phyloP scores from a whole-genome alignment of 2,888 invertebrate genomes.

The Diplazon laetatorius region DNA sequence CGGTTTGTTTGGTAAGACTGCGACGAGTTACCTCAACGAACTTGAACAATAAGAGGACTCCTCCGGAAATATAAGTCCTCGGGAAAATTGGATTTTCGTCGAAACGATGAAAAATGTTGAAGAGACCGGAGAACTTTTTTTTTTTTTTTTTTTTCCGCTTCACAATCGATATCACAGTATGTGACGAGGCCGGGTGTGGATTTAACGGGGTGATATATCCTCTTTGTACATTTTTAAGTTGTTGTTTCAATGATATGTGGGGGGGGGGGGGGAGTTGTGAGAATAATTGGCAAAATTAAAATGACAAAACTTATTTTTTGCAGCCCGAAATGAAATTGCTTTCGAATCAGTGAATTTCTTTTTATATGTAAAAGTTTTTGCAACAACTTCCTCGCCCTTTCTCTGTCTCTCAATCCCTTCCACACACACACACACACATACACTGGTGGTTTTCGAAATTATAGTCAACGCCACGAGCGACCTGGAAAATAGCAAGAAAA shows the following conservation, averaged over 20 bases:
- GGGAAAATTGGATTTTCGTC: slow-evolving; percentile 48
- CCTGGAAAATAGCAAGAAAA: background rate
- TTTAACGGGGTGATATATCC: slow-evolving; percentile 43
- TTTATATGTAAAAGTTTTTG: too few relatives aligned
- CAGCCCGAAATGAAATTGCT: too few relatives aligned
- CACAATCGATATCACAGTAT: slow-evolving; percentile 51
- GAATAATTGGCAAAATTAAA: too few relatives aligned
- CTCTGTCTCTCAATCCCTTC: too few relatives aligned
- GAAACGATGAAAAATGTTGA: slow-evolving; percentile 25
- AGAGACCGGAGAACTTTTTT: slow-evolving; percentile 28
- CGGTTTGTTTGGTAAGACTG: slow-evolving; percentile 29
- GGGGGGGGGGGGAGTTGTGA: too few relatives aligned
- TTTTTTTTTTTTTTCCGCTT: slow-evolving; percentile 17
- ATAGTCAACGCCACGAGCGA: background rate
- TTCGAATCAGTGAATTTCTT: too few relatives aligned
- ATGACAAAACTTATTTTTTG: too few relatives aligned
- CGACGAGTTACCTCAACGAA: slow-evolving; percentile 36
- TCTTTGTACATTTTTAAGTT: too few relatives aligned
- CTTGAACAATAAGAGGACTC: slow-evolving; percentile 21
- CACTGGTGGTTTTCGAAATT: background rate
- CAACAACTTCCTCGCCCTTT: too few relatives aligned
- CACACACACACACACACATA: background rate
- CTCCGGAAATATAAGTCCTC: slow-evolving; percentile 23
- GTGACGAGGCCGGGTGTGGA: background rate
- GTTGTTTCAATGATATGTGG: too few relatives aligned